Evolutionary conservation across 2,113 vertebrate genomes (phyloP), one percentile per base, ranked within the genome.

Genomic region (Sebastes schlegelii): DNA sequence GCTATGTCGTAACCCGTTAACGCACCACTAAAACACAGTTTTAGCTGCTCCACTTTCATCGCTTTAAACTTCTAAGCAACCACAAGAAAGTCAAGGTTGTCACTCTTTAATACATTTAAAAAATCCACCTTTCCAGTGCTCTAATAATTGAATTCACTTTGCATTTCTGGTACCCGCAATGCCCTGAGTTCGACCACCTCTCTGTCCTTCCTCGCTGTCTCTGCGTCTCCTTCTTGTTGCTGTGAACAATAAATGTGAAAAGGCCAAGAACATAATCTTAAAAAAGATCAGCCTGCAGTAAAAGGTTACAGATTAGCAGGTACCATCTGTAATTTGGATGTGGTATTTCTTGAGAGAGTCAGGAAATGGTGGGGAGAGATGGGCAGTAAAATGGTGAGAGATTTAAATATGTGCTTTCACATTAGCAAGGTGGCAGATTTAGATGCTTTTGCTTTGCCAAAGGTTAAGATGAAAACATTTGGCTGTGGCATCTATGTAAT

Each of bases 261-360:
- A 74, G 57, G 74, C 43, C 26, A 46, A 46, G 73, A 51, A 64
- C 2, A 6, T 17, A 21, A 52, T 78, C 34, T 64, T 54, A 6
- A 65, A 54, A 70, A 49, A 45, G 6, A 26, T 74, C 66, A 17
- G 55, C 2, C 81, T 45, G 61, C 61, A 72, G 52, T 10, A 23
- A 74, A 67, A 74, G 63, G 73, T 84, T 61, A 19, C 49, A 60
- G 45, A 84, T 81, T 77, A 82, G 69, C 49, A 78, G 60, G 63
- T 61, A 13, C 5, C 7, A 3, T 40, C 21, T 64, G 51, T 68
- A 43, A 69, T 81, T 74, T 69, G 46, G 65, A 66, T n/a, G 1
- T 26, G 13, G 34, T 45, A 46, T 52, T 69, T 63, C 42, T 43
- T 55, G 62, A 62, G 77, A 77, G 67, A 77, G 67, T 66, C 21